A percentile compares a stretch with the other conserved stretches of the same genome.
phyloP scores from a whole-genome alignment of 2,888 invertebrate species.

The Eilema griseolum region DNA sequence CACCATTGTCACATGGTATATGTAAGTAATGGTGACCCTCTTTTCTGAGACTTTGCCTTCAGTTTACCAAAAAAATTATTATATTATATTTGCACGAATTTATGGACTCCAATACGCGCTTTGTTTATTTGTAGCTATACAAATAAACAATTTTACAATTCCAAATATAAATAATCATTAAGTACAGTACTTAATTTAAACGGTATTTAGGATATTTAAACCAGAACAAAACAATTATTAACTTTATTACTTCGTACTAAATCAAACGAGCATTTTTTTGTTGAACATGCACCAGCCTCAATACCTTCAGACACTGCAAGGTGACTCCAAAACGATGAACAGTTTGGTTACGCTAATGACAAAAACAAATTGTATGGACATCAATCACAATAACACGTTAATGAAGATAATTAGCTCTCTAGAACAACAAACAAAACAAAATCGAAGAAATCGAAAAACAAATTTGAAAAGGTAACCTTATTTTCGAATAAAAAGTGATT shows the following conservation, averaged over 20 bases:
- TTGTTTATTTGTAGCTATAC: too few species aligned
- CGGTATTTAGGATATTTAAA: too few species aligned
- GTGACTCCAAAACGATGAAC: not conserved
- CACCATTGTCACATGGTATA: too few species aligned
- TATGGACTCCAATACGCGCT: too few species aligned
- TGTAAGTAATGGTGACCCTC: too few species aligned
- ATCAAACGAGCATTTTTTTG: not conserved
- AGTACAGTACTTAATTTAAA: too few species aligned
- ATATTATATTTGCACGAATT: too few species aligned
- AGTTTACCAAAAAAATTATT: too few species aligned
- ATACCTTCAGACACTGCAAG: not conserved
- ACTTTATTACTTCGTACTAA: not conserved
- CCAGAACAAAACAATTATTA: not conserved
- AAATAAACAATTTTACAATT: too few species aligned
- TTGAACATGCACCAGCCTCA: not conserved
- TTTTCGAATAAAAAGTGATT: constrained; percentile 41
- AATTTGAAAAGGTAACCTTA: constrained; percentile 21
- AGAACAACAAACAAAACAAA: not conserved
- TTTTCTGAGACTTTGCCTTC: too few species aligned
- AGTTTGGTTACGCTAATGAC: not conserved
- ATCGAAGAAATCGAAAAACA: too few species aligned
- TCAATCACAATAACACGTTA: not conserved
- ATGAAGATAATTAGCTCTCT: not conserved
- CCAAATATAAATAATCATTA: not conserved
- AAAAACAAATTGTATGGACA: not conserved